These are phyloP conservation scores for Squalus acanthias DNA, from an alignment of 2,797 vertebrate genomes.

Conservation along the genomic window DNA sequence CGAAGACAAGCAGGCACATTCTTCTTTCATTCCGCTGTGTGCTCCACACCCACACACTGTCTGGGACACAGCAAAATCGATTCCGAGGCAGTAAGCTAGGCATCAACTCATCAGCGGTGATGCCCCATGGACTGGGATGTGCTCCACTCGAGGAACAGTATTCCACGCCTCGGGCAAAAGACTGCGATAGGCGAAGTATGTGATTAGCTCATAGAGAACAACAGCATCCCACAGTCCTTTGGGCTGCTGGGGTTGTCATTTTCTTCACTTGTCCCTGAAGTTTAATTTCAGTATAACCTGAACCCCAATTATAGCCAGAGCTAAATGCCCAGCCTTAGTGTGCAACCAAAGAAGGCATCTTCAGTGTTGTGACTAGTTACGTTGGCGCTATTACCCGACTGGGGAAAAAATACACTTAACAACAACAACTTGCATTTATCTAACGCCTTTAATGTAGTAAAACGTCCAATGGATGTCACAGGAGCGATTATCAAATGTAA, in stretches of 20 bases:
- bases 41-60: constrained; percentile 17
- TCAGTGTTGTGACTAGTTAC: too few species aligned
- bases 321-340: background rate
- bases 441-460: too few species aligned
- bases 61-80: background rate
- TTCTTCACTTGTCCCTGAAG: background rate
- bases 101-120: constrained; percentile 42
- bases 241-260: background rate
- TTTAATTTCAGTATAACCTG: too few species aligned
- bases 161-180: background rate
- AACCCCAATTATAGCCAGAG: too few species aligned
- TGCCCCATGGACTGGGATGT: background rate
- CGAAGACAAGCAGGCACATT: constrained; percentile 42
- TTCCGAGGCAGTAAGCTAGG: constrained; percentile 36
- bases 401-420: too few species aligned
- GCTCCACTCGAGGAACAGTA: background rate
- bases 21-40: background rate
- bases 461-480: too few species aligned
- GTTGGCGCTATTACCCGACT: too few species aligned
- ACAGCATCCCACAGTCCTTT: background rate
- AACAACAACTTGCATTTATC: too few species aligned
- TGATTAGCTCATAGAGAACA: background rate
- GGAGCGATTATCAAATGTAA: too few species aligned
- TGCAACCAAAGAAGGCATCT: too few species aligned
- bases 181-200: background rate